Evolutionary conservation across 92 coral and sea anemone genomes (phyloP).

Genomic region (Parazoanthus swiftii): DNA sequence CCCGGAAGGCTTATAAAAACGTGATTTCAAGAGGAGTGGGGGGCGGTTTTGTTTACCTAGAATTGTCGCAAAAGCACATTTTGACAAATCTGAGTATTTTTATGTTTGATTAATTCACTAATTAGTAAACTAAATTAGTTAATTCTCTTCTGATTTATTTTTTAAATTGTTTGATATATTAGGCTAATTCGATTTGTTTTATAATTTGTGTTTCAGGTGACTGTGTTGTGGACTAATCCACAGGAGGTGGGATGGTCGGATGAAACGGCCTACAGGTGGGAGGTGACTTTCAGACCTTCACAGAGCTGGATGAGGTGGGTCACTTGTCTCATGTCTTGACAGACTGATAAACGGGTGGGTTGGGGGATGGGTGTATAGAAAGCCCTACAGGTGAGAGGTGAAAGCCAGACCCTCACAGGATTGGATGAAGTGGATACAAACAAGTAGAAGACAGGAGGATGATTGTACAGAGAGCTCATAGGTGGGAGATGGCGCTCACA

Average conservation of each 20-base stretch:
- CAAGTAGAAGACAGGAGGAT: too few relatives aligned
- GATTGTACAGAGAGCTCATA: too few relatives aligned
- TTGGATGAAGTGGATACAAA: too few relatives aligned
- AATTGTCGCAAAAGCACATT: too few relatives aligned
- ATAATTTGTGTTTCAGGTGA: constrained; percentile 55
- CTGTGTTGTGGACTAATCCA: constrained; percentile 80
- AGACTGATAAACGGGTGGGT: neutral
- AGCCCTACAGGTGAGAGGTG: too few relatives aligned
- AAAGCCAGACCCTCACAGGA: too few relatives aligned
- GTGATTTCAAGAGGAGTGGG: too few relatives aligned
- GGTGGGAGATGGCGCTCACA: too few relatives aligned
- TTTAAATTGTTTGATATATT: neutral
- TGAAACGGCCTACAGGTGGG: constrained; percentile 75
- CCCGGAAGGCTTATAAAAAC: too few relatives aligned
- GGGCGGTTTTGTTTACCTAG: too few relatives aligned
- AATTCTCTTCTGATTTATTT: neutral
- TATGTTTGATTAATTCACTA: neutral
- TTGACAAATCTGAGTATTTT: neutral
- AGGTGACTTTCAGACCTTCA: constrained; percentile 70
- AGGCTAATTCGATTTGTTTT: neutral
- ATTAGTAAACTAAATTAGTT: neutral
- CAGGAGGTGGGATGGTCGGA: constrained; percentile 65
- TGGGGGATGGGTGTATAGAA: neutral
- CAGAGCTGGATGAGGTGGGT: constrained; percentile 70
- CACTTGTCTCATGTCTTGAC: neutral